Conservation (phyloP, 2,797 vertebrate species). For the Paratrypauchen microcephalus region DNA sequence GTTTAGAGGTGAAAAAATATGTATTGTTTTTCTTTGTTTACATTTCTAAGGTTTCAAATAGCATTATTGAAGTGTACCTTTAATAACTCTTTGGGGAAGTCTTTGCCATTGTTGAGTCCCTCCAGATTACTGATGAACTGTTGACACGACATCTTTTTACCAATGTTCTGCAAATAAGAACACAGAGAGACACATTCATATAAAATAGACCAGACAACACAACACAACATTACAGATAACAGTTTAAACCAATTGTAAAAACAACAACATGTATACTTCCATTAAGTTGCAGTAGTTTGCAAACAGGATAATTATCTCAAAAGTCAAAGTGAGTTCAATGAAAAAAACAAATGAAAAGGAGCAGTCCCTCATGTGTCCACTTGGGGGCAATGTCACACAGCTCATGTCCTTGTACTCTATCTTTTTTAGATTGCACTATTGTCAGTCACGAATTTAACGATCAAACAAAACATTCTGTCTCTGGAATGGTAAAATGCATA, state of each 20-base stretch:
- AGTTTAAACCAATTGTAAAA: not conserved
- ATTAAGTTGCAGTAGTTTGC: not conserved
- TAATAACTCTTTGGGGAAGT: conserved; percentile 92
- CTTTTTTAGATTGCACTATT: no score
- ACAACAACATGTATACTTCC: not conserved
- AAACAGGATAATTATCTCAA: not conserved
- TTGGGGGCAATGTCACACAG: conserved; percentile 39
- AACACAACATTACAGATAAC: no score
- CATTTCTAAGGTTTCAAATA: not conserved
- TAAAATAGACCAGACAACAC: not conserved
- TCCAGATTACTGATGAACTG: conserved; percentile 95
- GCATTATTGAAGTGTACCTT: conserved; percentile 80
- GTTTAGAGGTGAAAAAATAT: conserved; percentile 36
- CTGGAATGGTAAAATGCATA: no score
- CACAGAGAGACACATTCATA: not conserved
- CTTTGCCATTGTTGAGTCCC: conserved; percentile 89
- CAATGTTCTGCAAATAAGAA: conserved; percentile 86
- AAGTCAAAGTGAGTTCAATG: not conserved
- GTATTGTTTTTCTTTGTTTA: not conserved
- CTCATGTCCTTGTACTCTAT: conserved; percentile 15
- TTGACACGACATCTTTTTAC: conserved; percentile 97
- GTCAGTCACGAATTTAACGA: no score
- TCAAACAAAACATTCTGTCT: no score
- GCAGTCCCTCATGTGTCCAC: conserved; percentile 30
- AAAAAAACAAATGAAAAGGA: not conserved